Base-by-base conservation (phyloP, 2,797 vertebrate species). In the Gymnothorax reevesii region DNA sequence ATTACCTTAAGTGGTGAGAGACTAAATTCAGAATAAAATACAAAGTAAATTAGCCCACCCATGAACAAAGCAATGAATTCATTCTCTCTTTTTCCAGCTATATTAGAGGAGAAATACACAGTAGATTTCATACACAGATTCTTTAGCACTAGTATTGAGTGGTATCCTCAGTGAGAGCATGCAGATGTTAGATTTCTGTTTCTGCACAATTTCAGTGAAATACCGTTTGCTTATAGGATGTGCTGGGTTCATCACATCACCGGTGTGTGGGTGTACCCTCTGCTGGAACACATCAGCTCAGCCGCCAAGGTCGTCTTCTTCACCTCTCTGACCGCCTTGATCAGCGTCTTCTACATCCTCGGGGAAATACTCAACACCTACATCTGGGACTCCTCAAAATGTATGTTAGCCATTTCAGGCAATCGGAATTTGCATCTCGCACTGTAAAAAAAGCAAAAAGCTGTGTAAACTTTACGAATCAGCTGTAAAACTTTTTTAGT, bases 221-320 rank as follows among this genome's bases (percentile, higher is more conserved):
- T 7, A 57, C 49, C 85, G 33, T 0, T 0, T 52, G 42, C 22
- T 0, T 88, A 59, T 93, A 99, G 98, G 98, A 96, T 99, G 88
- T 99, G 97, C 88, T 99, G 98, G 98, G 96, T 99, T 89, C 98
- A 99, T 92, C 97, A 98, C 0, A 95, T 99, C 91, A 99, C 98
- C 0, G 98, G 98, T 9, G 96, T 99, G 89, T 99, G 98, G 98
- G 98, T 98, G 54, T 99, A 99, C 92, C 98, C 98, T 0, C 95
- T 99, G 90, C 95, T 99, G 93, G 98, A 99, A 89, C 96, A 96
- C 90, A 96, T 98, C 85, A 92, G 96, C 62, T 94, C 97, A 0
- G 91, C 96, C 88, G 95, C 97, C 90, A 97, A 97, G 90, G 93
- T 96, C 87, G 1, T 95, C 88, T 98, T 98, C 94, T 99, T 99